Base-by-base conservation (phyloP, 2,888 invertebrate species). In the Clusia tigrina region DNA sequence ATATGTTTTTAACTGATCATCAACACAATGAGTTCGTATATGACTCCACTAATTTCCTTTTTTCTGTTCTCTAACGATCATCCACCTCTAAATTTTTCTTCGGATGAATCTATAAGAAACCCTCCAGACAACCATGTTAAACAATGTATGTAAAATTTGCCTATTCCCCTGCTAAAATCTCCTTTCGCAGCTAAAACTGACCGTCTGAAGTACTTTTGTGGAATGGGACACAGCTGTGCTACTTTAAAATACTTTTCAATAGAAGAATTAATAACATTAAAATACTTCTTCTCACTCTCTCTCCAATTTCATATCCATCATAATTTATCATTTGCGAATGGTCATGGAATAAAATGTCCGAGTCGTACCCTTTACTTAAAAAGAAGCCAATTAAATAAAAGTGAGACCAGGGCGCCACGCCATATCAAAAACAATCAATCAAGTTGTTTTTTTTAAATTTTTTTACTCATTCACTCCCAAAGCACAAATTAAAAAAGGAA, bases 251-350 rank as follows among this genome's bases (percentile, higher is more conserved):
- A 9, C 12, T 32, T 32, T 32, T 32, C 5, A 32, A 32, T 12
- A 32, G 12, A 32, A 32, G 32, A 9, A 9, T 32, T 9, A 32
- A 32, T 12, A 32, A 32, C n/a, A 15, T 42, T 42, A 42, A 42
- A 12, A n/a, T 17, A 10, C 42, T 42, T 42, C n/a, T 42, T 42
- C 3, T 42, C 42, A 42, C 42, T 42, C 3, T 32, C 32, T 9
- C 5, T 32, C 42, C 42, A 42, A 42, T 53, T 24, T 20, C 24
- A 46, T 46, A 24, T 57, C 46, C 57, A 57, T 57, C 57, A 57
- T 48, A 57, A 57, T 57, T 57, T 57, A 57, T 57, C 46, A 57
- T 57, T 22, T 24, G 25, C 46, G 23, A 25, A 9, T 57, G 57
- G 42, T 57, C 57, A 46, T 55, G n/a, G 20, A 37, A n/a, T n/a